Conservation (phyloP, 2,888 invertebrate genomes). For the Ormyrus thymus region DNA sequence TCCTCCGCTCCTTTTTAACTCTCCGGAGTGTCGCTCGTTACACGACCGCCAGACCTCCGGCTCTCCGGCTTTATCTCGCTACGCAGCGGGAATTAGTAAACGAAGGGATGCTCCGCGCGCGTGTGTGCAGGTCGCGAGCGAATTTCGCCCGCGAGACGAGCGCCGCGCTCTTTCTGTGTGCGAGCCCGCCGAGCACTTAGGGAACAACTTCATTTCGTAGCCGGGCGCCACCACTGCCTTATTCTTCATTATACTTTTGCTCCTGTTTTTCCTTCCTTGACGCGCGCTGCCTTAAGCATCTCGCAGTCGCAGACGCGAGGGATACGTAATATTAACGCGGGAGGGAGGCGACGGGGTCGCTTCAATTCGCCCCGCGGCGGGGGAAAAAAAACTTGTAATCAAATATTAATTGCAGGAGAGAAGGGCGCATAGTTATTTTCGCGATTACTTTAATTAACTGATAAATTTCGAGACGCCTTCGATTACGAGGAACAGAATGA, state of each 20-base stretch:
- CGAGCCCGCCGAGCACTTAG: slow-evolving; percentile 53
- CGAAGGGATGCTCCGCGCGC: slow-evolving; percentile 50
- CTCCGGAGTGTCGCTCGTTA: slow-evolving; percentile 51
- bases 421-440: too few species aligned
- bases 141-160: slow-evolving; percentile 29
- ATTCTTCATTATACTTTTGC: slow-evolving; percentile 47
- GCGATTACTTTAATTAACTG: too few species aligned
- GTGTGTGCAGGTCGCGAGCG: not conserved
- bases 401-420: too few species aligned
- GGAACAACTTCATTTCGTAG: slow-evolving; percentile 58
- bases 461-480: not conserved
- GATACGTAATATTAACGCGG: not conserved
- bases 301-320: not conserved
- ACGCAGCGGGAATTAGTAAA: slow-evolving; percentile 72
- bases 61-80: slow-evolving; percentile 65
- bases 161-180: slow-evolving; percentile 7
- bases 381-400: too few species aligned
- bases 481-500: slow-evolving; percentile 16
- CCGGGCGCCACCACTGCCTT: slow-evolving; percentile 23
- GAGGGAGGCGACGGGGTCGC: too few species aligned
- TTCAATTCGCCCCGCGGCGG: too few species aligned
- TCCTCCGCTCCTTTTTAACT: slow-evolving; percentile 56
- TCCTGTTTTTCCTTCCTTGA: slow-evolving; percentile 9
- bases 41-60: slow-evolving; percentile 43
- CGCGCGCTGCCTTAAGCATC: not conserved